A percentile compares a stretch with the other conserved stretches of the same genome.
These are phyloP conservation scores for Sinonovacula constricta DNA, from an alignment of 1,140 invertebrate genomes.

Conservation along the genomic window DNA sequence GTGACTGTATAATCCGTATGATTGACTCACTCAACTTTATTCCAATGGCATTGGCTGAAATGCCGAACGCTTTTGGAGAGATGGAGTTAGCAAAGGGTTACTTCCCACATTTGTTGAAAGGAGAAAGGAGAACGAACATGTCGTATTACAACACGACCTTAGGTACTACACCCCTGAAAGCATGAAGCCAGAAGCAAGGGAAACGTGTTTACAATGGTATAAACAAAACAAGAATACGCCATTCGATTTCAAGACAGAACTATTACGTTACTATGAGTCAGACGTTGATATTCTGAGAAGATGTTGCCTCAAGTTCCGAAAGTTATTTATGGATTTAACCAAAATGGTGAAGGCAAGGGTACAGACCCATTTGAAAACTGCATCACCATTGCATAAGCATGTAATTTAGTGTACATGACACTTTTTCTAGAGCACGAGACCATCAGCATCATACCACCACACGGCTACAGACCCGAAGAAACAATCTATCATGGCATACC, in stretches of 20 bases:
- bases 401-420: slow-evolving; percentile 7
- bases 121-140: slow-evolving; percentile 41
- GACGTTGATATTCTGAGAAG: slow-evolving; percentile 42
- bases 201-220: slow-evolving; percentile 35
- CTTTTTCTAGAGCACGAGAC: background rate
- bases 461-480: background rate
- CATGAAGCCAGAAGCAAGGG: background rate
- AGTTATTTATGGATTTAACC: slow-evolving; percentile 1
- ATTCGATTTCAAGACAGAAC: slow-evolving; percentile 20
- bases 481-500: background rate
- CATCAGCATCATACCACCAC: background rate
- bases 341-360: background rate
- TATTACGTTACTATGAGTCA: slow-evolving; percentile 5
- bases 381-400: slow-evolving; percentile 7
- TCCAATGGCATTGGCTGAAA: background rate
- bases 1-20: background rate
- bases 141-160: background rate
- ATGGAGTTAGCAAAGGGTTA: slow-evolving; percentile 53
- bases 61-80: slow-evolving; percentile 28
- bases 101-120: slow-evolving; percentile 58
- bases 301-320: slow-evolving; percentile 12
- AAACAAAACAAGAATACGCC: background rate
- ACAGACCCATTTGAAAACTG: background rate
- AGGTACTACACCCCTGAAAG: slow-evolving; percentile 8
- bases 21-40: slow-evolving; percentile 36